Base-by-base conservation (phyloP, 2,797 vertebrate genomes). In the Nyctibius grandis region DNA sequence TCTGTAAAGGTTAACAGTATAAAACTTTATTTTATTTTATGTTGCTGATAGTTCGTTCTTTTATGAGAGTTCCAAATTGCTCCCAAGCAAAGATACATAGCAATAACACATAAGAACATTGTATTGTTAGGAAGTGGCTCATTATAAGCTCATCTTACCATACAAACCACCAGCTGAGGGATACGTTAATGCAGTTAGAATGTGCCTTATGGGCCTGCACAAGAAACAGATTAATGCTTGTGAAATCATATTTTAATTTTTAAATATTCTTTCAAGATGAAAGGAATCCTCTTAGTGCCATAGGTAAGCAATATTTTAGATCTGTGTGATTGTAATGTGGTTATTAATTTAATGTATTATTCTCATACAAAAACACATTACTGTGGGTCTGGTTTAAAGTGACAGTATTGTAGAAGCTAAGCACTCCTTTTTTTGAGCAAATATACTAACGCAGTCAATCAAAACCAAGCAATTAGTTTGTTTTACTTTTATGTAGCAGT, bases 291-390 rank as follows among this genome's bases (percentile, higher is more conserved):
- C 75, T 94, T 94, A 91, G 68, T 89, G 65, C 69, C 85, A 91
- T 79, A 85, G 69, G 54, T 93, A 81, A 97, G 91, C 84, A 93
- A 80, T 86, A 95, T 94, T 97, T 97, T 89, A 95, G 96, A 95
- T 93, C 89, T 82, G 63, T 93, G 93, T 85, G 91, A 96, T 96
- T 95, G 88, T 94, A 96, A 95, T 92, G 93, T 93, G 88, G 95
- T 93, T 94, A 96, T 97, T 97, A 97, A 92, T 95, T 96, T 96
- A 95, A 97, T 96, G 63, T 93, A 97, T 96, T 97, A 91, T 93
- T 96, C 96, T 96, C 91, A 93, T 96, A 89, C 79, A 94, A 92
- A 95, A 95, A 92, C 65, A 93, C 88, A 59, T 94, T 95, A 89
- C 73, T 29, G 51, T 72, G 91, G 34, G 74, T 70, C 91, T 85